These are phyloP conservation scores for Triplophysa siluroides DNA, from an alignment of 2,113 vertebrate genomes.

Conservation along the genomic window DNA sequence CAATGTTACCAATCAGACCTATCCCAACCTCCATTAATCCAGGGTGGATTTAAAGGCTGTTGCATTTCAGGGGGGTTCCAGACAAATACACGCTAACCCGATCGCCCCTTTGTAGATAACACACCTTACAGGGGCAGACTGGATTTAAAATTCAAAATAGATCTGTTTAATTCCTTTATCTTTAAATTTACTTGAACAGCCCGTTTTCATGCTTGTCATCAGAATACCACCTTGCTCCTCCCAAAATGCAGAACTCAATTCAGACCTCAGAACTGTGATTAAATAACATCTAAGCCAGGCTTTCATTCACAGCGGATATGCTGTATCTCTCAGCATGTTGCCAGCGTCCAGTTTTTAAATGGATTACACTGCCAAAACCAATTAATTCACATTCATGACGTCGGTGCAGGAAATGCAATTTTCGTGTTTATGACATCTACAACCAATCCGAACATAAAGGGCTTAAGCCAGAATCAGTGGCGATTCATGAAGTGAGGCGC, in stretches of 20 bases:
- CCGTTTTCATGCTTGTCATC: constrained; percentile 34
- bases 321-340: constrained; percentile 29
- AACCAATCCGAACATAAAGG: constrained; percentile 26
- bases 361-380: constrained; percentile 50
- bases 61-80: constrained; percentile 32
- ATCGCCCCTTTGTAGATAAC: constrained; percentile 43
- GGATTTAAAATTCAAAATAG: constrained; percentile 39
- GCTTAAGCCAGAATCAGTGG: constrained; percentile 27
- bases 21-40: constrained; percentile 52
- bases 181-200: constrained; percentile 36
- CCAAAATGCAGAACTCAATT: constrained; percentile 23
- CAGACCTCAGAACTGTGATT: constrained; percentile 17
- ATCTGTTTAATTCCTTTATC: constrained; percentile 38
- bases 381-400: constrained; percentile 38
- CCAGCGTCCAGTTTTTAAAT: constrained; percentile 45
- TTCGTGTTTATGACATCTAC: constrained; percentile 36
- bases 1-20: constrained; percentile 51
- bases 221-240: constrained; percentile 7
- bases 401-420: constrained; percentile 44
- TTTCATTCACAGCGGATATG: constrained; percentile 29
- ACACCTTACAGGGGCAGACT: constrained; percentile 1
- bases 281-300: constrained; percentile 39
- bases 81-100: constrained; percentile 25
- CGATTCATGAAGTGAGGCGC: constrained; percentile 40
- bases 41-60: constrained; percentile 43